Evolutionary conservation across 1,140 invertebrate species (phyloP).

Genomic region (Rhagoletis zephyria): DNA sequence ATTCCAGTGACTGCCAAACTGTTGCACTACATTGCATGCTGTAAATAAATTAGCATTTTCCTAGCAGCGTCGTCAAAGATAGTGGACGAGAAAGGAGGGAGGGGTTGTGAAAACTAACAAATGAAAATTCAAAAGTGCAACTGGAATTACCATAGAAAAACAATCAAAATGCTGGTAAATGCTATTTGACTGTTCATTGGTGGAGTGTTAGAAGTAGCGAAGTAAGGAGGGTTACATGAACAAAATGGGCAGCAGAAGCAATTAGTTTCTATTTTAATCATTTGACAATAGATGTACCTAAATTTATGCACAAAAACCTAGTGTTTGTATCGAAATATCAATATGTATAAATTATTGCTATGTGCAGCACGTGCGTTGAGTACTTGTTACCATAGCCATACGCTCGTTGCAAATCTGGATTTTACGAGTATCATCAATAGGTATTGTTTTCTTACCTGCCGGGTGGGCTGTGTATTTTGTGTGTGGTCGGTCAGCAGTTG

Average conservation of each 20-base stretch:
- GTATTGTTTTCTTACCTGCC: neutral
- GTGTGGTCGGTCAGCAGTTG: neutral
- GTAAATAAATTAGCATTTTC: neutral
- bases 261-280: neutral
- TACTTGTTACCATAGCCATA: neutral
- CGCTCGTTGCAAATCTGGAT: neutral
- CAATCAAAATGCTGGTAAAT: neutral
- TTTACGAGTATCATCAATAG: neutral
- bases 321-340: neutral
- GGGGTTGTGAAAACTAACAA: neutral
- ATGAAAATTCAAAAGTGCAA: neutral
- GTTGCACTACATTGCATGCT: neutral
- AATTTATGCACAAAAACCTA: neutral
- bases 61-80: neutral
- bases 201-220: neutral
- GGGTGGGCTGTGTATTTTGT: neutral
- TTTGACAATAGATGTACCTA: neutral
- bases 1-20: neutral
- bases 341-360: constrained; percentile 13
- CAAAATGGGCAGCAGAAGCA: neutral
- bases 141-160: neutral
- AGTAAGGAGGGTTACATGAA: neutral
- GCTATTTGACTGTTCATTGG: neutral
- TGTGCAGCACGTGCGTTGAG: neutral
- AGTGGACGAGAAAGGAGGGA: neutral